Evolutionary conservation across 1,140 invertebrate genomes (phyloP), one percentile per base, ranked within the genome.

Genomic region (Eufriesea mexicana): DNA sequence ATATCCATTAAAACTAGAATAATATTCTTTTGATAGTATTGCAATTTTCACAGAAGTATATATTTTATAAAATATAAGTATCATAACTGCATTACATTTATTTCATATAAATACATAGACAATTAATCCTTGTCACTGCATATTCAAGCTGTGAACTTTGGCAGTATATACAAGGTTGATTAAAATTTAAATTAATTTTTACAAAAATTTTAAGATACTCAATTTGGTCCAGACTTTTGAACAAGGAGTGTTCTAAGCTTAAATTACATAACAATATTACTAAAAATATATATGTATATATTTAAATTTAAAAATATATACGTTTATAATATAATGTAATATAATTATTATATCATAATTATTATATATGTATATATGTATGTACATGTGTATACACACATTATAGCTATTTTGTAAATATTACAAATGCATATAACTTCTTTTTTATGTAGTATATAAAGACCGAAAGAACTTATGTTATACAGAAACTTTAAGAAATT

Each of bases 1-100:
- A 75, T 75, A 18, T 49, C 49, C 18, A 49, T 71, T 75, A 71
- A 55, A 79, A 55, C 45, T 68, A 74, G 54, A 7, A 8, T 28
- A 66, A 42, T 73, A 45, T 68, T 14, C 2, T 45, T 66, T 42
- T 51, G 4, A 25, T 59, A 49, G 16, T 71, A 62, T 55, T 23
- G 23, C 28, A 64, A 55, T 51, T 54, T 64, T 70, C 49, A 76
- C 57, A 86, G 54, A 86, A 70, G 42, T 77, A 68, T 82, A 82
- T 84, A 20, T 84, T 81, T 79, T 87, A 86, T 67, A 84, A 90
- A 88, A 85, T 84, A 85, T 88, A 75, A 85, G 79, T 70, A 49
- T 47, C 8, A 51, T 70, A 80, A 35, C 61, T 70, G 47, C 54
- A 57, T 28, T 25, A 62, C 55, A 67, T 81, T 55, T 71, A 76